Base-by-base conservation (phyloP, 2,888 invertebrate species). In the Apodemia zela region DNA sequence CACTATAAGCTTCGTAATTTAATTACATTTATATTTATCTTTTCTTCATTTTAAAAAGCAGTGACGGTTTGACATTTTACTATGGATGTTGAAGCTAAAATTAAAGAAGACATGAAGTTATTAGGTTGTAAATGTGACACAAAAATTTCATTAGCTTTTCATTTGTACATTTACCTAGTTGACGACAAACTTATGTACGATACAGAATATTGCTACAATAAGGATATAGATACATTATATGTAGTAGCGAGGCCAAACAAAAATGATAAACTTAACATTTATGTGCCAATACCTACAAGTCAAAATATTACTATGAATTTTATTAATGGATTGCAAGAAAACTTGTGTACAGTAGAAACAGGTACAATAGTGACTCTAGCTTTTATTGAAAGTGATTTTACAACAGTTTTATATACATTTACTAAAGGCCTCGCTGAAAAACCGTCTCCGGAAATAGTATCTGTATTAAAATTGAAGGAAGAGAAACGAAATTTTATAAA, bases 111-210 rank as follows among this genome's bases (percentile, higher is more conserved):
- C 66, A 88, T 92, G 88, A 81, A 74, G 66, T 71, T 79, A n/a
- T 77, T 92, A 0, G 92, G 92, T 45, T 92, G 92, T 68, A 72
- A 72, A n/a, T 85, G 83, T 0, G 81, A 83, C 33, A 72, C 78
- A 65, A 86, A 91, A 73, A 83, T 91, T 58, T 72, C 87, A 3
- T 75, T 92, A 3, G 87, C 91, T 0, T 89, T 83, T 65, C 81
- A 86, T 62, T 72, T 92, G 13, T 92, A 90, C 70, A 78, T 90
- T 13, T 78, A 90, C 69, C 79, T 92, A 63, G 82, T 90, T 0
- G 92, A 92, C 67, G 83, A 87, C 60, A 89, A 89, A 73, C 74
- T 86, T 1, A 92, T 92, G 91, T 87, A 90, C 69, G 92, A 92
- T 64, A 87, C 88, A 0, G 89, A 90, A 72, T 91, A 91, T 67